Evolutionary conservation across 1,140 invertebrate species (phyloP).

Genomic region (Musca domestica): DNA sequence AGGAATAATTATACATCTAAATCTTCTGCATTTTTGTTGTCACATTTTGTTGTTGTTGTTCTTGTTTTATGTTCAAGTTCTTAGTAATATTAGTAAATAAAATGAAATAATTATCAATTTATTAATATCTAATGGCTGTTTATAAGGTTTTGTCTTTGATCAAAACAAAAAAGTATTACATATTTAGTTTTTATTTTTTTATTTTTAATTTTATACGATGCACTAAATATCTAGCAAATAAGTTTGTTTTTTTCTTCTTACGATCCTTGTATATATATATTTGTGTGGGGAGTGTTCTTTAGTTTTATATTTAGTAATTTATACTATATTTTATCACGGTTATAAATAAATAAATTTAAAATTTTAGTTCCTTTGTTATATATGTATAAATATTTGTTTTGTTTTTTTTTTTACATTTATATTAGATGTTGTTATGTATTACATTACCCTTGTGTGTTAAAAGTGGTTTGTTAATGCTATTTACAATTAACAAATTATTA

Average conservation of each 20-base stretch:
- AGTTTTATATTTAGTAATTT: neutral
- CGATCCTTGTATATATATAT: neutral
- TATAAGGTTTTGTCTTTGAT: too few relatives aligned
- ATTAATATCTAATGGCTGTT: too few relatives aligned
- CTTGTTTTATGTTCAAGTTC: too few relatives aligned
- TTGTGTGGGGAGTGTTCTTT: neutral
- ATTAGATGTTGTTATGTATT: neutral
- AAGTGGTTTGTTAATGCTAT: too few relatives aligned
- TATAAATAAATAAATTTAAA: conserved; percentile 15
- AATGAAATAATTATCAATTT: too few relatives aligned
- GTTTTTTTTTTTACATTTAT: neutral
- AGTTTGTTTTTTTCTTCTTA: neutral
- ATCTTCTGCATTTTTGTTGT: neutral
- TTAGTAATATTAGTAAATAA: too few relatives aligned
- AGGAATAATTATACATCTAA: neutral
- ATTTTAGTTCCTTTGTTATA: conserved; percentile 16
- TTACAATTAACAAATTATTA: too few relatives aligned
- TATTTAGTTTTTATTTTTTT: too few relatives aligned
- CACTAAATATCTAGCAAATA: neutral
- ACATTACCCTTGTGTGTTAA: too few relatives aligned
- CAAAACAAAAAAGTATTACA: too few relatives aligned
- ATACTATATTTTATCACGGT: conserved; percentile 18
- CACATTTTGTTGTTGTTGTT: neutral
- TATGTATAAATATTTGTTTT: neutral
- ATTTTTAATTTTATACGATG: neutral